These are phyloP conservation scores for Macrosoma leucophasiata DNA, from an alignment of 2,888 invertebrate genomes.

Conservation along the genomic window DNA sequence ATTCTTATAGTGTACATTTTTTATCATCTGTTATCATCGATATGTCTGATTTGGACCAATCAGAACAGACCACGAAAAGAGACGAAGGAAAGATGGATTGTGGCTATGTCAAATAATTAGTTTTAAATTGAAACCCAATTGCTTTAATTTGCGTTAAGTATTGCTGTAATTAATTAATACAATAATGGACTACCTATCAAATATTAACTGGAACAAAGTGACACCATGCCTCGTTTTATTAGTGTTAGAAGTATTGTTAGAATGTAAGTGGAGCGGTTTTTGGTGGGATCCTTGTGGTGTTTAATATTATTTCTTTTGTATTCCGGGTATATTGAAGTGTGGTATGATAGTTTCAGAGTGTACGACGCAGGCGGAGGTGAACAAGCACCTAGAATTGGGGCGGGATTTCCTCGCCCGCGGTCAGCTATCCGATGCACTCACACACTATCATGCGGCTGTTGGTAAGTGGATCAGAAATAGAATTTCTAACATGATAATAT, in stretches of 20 bases:
- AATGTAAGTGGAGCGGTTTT: constrained; percentile 70
- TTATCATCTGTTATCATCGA: no score
- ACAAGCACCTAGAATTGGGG: constrained; percentile 95
- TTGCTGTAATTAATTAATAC: constrained; percentile 39
- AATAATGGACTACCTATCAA: constrained; percentile 73
- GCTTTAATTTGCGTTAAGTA: constrained; percentile 41
- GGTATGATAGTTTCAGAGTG: constrained; percentile 77
- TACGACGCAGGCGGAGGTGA: constrained; percentile 85
- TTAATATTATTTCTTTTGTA: constrained; percentile 22
- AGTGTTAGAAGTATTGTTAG: constrained; percentile 80
- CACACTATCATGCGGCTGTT: constrained; percentile 98
- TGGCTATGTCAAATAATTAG: constrained; percentile 54
- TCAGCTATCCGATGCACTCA: constrained; percentile 95
- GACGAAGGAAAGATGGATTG: constrained; percentile 68
- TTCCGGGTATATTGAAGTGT: constrained; percentile 25
- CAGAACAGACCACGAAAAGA: constrained; percentile 51
- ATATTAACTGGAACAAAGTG: constrained; percentile 77
- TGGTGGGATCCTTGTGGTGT: constrained; percentile 28
- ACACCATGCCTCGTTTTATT: constrained; percentile 80
- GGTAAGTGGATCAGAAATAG: constrained; percentile 74
- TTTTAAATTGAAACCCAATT: constrained; percentile 29
- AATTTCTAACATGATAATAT: neutral
- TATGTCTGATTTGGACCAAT: constrained; percentile 78
- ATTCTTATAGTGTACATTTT: no score
- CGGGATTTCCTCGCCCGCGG: constrained; percentile 93